phyloP scores from a whole-genome alignment of 2,888 invertebrate genomes.

The Pandemis cinnamomeana region DNA sequence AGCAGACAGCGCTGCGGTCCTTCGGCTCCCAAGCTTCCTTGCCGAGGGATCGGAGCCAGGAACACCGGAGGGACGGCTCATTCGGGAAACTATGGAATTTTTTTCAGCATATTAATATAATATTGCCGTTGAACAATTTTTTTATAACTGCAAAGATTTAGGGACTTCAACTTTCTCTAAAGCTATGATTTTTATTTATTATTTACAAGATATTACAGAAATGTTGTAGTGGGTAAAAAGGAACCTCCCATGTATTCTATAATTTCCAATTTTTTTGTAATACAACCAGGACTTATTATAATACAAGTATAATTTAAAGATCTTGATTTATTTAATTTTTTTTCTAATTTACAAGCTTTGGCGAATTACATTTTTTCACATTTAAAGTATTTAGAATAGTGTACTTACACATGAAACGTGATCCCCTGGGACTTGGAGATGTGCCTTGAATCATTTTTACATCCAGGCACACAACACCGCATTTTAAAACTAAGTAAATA shows the following conservation, averaged over 20 bases:
- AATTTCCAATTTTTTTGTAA: background rate
- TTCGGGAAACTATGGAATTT: slow-evolving; percentile 63
- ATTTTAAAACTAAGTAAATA: slow-evolving; percentile 53
- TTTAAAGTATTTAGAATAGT: background rate
- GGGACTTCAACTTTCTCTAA: too few species aligned
- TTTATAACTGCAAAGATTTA: too few species aligned
- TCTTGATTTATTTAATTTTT: slow-evolving; percentile 11
- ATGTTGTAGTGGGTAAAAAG: too few species aligned
- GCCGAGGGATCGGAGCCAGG: slow-evolving; percentile 66
- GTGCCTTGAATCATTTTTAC: slow-evolving; percentile 70
- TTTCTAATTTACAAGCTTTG: background rate
- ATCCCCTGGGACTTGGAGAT: slow-evolving; percentile 69
- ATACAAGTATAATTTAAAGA: background rate
- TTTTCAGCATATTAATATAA: background rate
- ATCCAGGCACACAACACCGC: slow-evolving; percentile 70
- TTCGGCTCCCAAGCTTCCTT: slow-evolving; percentile 61
- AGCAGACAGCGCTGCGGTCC: slow-evolving; percentile 66
- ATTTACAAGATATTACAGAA: background rate
- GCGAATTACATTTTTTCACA: background rate
- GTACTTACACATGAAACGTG: slow-evolving; percentile 75
- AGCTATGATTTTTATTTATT: background rate
- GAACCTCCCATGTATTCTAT: background rate
- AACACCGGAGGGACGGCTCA: slow-evolving; percentile 53
- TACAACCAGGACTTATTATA: background rate
- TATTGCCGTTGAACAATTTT: too few species aligned